phyloP scores from a whole-genome alignment of 2,797 vertebrate species.

The Philypnodon macrostomus region DNA sequence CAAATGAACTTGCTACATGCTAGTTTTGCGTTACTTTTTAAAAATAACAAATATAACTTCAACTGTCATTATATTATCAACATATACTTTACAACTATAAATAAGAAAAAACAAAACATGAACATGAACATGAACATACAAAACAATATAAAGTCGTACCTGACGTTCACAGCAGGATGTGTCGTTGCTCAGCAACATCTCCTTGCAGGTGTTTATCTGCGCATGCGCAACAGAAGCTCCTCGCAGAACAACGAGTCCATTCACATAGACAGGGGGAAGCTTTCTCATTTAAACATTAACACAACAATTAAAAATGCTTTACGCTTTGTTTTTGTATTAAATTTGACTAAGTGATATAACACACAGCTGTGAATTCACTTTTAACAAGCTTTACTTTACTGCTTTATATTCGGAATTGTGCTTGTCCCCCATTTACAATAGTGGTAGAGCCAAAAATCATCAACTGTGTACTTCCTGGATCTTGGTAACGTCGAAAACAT shows the following conservation, averaged over 20 bases:
- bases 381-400: neutral
- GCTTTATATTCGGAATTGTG: too few relatives aligned
- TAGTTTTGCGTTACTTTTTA: too few relatives aligned
- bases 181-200: conserved; percentile 55
- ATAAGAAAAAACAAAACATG: neutral
- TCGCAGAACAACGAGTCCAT: conserved; percentile 44
- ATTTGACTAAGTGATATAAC: fast-evolving
- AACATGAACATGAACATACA: neutral
- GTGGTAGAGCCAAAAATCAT: conserved; percentile 52
- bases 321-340: fast-evolving
- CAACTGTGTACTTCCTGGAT: conserved; percentile 62
- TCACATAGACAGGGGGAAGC: neutral
- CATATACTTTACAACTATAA: neutral
- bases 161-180: neutral
- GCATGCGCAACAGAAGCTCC: conserved; percentile 42
- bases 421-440: neutral
- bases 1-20: neutral
- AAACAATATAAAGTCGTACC: conserved; percentile 20
- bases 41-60: too few relatives aligned
- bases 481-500: conserved; percentile 45
- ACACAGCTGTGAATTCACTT: neutral
- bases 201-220: conserved; percentile 13
- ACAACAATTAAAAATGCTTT: fast-evolving
- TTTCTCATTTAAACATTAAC: neutral
- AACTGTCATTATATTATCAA: too few relatives aligned